phyloP scores from a whole-genome alignment of 2,797 vertebrate genomes.

The Amniataba percoides region DNA sequence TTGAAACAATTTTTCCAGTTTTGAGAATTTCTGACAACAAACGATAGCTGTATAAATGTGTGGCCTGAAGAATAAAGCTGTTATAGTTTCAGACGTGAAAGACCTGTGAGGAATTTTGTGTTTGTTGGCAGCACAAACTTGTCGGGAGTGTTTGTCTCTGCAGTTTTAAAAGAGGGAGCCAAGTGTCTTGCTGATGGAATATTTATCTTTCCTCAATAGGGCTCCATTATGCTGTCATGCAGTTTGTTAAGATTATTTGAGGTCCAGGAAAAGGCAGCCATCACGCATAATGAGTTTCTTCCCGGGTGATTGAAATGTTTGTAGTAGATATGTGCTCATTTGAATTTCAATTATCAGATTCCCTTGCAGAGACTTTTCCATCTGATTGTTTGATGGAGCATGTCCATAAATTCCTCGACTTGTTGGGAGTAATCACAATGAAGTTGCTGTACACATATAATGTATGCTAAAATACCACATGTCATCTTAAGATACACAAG shows the following conservation, averaged over 20 bases:
- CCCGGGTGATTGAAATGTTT: slow-evolving; percentile 72
- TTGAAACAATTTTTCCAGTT: neutral
- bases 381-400: slow-evolving; percentile 67
- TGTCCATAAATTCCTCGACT: slow-evolving; percentile 60
- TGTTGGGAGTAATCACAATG: slow-evolving; percentile 56
- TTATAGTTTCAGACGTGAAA: slow-evolving; percentile 31
- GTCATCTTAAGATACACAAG: slow-evolving; percentile 40
- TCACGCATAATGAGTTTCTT: slow-evolving; percentile 75
- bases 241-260: slow-evolving; percentile 76
- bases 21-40: neutral
- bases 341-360: slow-evolving; percentile 77
- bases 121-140: slow-evolving; percentile 38
- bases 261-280: slow-evolving; percentile 66
- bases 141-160: slow-evolving; percentile 26
- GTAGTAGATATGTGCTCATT: slow-evolving; percentile 67
- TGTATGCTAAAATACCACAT: slow-evolving; percentile 35
- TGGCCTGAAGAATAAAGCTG: neutral
- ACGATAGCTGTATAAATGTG: neutral
- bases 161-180: slow-evolving; percentile 41
- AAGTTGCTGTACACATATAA: slow-evolving; percentile 41
- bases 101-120: slow-evolving; percentile 20
- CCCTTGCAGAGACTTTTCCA: slow-evolving; percentile 27
- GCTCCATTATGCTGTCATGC: slow-evolving; percentile 72
- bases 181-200: slow-evolving; percentile 53
- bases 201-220: slow-evolving; percentile 67